phyloP scores from a whole-genome alignment of 1,140 invertebrate species.

The Aporrectodea caliginosa region DNA sequence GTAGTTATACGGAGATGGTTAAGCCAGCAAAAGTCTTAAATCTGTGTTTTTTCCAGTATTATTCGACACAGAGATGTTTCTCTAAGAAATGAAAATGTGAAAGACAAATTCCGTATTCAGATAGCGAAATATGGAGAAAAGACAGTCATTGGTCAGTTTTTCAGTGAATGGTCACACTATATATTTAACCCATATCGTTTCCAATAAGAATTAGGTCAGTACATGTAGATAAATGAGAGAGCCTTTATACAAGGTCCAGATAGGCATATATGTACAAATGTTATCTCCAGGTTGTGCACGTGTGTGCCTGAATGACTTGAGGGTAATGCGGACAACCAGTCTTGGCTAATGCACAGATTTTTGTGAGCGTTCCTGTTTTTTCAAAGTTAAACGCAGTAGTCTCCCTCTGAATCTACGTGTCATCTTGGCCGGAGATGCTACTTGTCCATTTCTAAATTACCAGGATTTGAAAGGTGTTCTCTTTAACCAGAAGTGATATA shows the following conservation, averaged over 20 bases:
- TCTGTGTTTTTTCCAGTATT: neutral
- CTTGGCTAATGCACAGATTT: no score
- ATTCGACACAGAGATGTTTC: neutral
- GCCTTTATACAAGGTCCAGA: neutral
- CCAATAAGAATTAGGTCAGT: neutral
- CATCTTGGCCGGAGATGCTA: no score
- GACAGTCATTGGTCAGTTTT: neutral
- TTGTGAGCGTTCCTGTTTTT: no score
- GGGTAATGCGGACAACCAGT: neutral
- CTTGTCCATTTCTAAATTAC: no score
- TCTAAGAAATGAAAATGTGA: neutral
- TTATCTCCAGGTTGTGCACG: no score
- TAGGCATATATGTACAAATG: no score
- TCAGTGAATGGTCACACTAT: neutral
- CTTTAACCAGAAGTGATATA: no score
- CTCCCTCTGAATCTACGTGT: no score
- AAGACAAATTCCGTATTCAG: neutral
- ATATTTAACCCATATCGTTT: neutral
- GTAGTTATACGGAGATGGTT: no score
- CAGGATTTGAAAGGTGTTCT: no score
- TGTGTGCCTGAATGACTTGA: neutral
- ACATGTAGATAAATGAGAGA: neutral
- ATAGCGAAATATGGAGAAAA: neutral
- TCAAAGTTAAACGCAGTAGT: no score
- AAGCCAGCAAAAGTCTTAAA: no score